Percentiles rank a stretch among this genome's conserved stretches.
Evolutionary conservation across 2,888 invertebrate species (phyloP).

Genomic region (Stenoptilia bipunctidactyla): DNA sequence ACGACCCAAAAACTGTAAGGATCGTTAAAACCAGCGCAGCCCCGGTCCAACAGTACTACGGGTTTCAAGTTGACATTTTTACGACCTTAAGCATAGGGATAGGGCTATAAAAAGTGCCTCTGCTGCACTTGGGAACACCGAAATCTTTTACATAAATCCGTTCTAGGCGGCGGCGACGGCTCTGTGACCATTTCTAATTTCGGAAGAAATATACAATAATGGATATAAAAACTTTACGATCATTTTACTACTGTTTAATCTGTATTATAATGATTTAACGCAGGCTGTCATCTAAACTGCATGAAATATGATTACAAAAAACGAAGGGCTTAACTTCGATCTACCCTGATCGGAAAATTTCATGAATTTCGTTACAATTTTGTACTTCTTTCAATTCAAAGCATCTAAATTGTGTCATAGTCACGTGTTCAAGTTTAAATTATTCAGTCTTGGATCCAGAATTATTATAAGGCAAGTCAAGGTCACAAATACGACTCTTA

Average conservation of each 20-base stretch:
- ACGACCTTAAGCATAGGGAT: slow-evolving; percentile 51
- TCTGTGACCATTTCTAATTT: slow-evolving; percentile 52
- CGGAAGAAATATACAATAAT: slow-evolving; percentile 47
- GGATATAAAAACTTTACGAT: slow-evolving; percentile 56
- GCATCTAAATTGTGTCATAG: too few relatives aligned
- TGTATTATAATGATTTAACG: slow-evolving; percentile 38
- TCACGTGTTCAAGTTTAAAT: not conserved
- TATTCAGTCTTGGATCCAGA: slow-evolving; percentile 16
- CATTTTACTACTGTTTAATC: slow-evolving; percentile 65
- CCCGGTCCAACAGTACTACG: too few relatives aligned
- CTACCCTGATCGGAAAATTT: too few relatives aligned
- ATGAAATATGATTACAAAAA: too few relatives aligned
- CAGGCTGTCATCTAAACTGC: slow-evolving; percentile 12
- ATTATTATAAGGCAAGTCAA: slow-evolving; percentile 12
- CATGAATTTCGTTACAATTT: too few relatives aligned
- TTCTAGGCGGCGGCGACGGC: slow-evolving; percentile 41
- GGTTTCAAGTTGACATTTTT: slow-evolving; percentile 37
- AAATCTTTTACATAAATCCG: slow-evolving; percentile 35
- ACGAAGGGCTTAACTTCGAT: too few relatives aligned
- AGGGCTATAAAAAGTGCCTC: slow-evolving; percentile 33
- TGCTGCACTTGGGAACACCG: slow-evolving; percentile 39
- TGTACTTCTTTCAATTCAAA: too few relatives aligned
- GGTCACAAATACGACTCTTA: too few relatives aligned
- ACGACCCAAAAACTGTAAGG: slow-evolving; percentile 38
- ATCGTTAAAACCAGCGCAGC: slow-evolving; percentile 37